Conservation (phyloP, 2,797 vertebrate species). For the Rhinatrema bivittatum region DNA sequence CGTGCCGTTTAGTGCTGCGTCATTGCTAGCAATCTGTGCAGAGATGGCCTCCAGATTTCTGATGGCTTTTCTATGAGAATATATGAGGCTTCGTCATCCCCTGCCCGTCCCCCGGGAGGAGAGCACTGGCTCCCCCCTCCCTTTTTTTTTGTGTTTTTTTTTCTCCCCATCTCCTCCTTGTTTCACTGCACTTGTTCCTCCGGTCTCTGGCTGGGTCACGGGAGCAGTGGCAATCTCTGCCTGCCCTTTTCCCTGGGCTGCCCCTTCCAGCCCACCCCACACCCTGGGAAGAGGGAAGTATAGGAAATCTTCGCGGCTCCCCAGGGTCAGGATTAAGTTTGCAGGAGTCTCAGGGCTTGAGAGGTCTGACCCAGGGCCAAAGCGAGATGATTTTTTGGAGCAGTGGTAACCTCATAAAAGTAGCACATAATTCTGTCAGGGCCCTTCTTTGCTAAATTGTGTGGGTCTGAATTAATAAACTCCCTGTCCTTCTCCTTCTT, state of each 20-base stretch:
- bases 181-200: slow-evolving; percentile 24
- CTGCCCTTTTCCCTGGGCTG: slow-evolving; percentile 8
- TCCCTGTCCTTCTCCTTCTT: too few relatives aligned
- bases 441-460: slow-evolving; percentile 14
- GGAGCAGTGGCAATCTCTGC: too few relatives aligned
- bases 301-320: slow-evolving; percentile 16
- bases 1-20: slow-evolving; percentile 41
- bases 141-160: too few relatives aligned
- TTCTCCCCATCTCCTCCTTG: too few relatives aligned
- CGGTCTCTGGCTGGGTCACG: too few relatives aligned
- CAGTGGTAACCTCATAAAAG: slow-evolving; percentile 21
- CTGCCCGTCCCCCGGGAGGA: slow-evolving; percentile 6
- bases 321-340: slow-evolving; percentile 31
- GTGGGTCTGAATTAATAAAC: slow-evolving; percentile 23
- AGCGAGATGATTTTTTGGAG: slow-evolving; percentile 5
- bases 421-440: slow-evolving; percentile 14
- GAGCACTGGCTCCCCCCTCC: slow-evolving; percentile 36
- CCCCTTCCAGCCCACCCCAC: too few relatives aligned
- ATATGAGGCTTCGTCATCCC: slow-evolving; percentile 48
- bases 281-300: slow-evolving; percentile 11
- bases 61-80: slow-evolving; percentile 75
- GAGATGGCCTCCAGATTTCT: slow-evolving; percentile 66
- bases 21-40: slow-evolving; percentile 67
- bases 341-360: slow-evolving; percentile 1
- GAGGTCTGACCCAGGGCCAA: slow-evolving; percentile 10